These are phyloP conservation scores for Peromyscus eremicus DNA, from an alignment of 2,797 vertebrate species.

Conservation along the genomic window DNA sequence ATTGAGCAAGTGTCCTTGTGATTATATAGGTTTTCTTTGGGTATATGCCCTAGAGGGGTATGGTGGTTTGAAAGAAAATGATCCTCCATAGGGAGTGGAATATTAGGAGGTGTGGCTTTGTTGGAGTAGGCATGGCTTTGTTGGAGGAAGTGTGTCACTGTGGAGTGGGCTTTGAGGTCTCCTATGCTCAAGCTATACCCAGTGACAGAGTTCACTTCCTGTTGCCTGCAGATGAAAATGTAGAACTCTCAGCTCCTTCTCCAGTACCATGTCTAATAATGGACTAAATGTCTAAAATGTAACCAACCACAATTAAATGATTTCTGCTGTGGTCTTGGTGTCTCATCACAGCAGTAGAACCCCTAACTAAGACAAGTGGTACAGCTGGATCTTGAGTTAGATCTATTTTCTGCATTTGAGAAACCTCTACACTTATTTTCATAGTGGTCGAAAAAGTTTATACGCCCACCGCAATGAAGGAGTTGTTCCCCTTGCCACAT, in stretches of 20 bases:
- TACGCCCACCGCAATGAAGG: not conserved
- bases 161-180: not conserved
- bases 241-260: not conserved
- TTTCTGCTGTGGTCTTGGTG: not conserved
- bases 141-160: not conserved
- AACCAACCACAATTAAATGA: not conserved
- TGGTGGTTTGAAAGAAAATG: not conserved
- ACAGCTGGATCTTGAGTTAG: not conserved
- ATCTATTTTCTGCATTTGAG: not conserved
- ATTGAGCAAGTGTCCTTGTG: not conserved
- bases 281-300: not conserved
- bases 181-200: not conserved
- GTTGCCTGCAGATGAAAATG: not conserved
- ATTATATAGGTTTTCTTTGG: not conserved
- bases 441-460: not conserved
- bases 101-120: not conserved
- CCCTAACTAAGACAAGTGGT: not conserved
- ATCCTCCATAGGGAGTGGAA: not conserved
- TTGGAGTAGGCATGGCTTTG: not conserved
- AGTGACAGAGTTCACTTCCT: not conserved
- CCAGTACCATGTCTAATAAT: not conserved
- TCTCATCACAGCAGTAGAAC: too few relatives aligned
- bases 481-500: not conserved
- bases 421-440: not conserved
- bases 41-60: not conserved